A percentile compares a stretch with the other conserved stretches of the same genome.
phyloP scores from a whole-genome alignment of 1,140 invertebrate species.

The Pemphigus obesinymphae region DNA sequence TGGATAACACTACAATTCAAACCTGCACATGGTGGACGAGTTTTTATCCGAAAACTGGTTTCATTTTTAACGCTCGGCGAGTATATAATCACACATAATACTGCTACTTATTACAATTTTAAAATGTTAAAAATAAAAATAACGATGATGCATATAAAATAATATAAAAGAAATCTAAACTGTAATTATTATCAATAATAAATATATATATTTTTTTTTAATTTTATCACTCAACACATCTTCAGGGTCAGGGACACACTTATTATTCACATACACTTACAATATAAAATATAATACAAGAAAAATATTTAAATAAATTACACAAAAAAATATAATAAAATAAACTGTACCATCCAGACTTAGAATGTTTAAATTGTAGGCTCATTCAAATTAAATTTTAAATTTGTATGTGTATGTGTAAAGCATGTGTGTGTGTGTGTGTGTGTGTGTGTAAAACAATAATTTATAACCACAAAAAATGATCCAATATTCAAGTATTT shows the following conservation, averaged over 20 bases:
- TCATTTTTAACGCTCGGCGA: no score
- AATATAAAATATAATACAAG: not conserved
- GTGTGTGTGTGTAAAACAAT: not conserved
- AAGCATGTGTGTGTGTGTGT: not conserved
- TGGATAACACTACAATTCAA: no score
- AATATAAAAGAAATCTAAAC: slow-evolving; percentile 6
- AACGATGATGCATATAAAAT: slow-evolving; percentile 1
- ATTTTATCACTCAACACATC: slow-evolving; percentile 20
- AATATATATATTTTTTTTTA: not conserved
- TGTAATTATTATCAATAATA: not conserved
- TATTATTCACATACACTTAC: slow-evolving; percentile 5
- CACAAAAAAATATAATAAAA: not conserved
- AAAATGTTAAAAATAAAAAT: slow-evolving; percentile 16
- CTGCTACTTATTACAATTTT: not conserved
- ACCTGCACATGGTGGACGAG: no score
- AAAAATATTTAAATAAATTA: slow-evolving; percentile 9
- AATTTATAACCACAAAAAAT: slow-evolving; percentile 29
- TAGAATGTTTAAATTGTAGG: not conserved
- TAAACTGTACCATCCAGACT: slow-evolving; percentile 11
- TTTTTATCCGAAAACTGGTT: no score
- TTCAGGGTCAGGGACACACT: slow-evolving; percentile 5
- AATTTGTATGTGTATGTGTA: not conserved
- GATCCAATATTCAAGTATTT: not conserved
- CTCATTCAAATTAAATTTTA: not conserved
- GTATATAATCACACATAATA: slow-evolving; percentile 18